phyloP scores from a whole-genome alignment of 2,888 invertebrate genomes.

The Papilio elwesi region DNA sequence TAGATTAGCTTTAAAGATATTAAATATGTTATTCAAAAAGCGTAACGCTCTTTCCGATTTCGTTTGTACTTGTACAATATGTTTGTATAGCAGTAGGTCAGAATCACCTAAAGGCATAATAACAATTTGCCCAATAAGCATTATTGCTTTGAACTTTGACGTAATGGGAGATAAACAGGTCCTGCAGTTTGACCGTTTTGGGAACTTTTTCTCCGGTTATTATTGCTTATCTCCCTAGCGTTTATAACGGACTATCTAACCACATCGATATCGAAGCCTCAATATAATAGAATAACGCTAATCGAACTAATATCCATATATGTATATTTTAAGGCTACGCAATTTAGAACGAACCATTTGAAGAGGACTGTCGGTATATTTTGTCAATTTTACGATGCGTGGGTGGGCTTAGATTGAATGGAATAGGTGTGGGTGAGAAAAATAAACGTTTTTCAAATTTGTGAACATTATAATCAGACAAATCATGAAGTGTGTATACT shows the following conservation, averaged over 20 bases:
- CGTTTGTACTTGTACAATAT: no score
- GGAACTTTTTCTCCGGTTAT: neutral
- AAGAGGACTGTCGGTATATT: conserved; percentile 56
- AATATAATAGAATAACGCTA: conserved; percentile 16
- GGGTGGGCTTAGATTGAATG: conserved; percentile 25
- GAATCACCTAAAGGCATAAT: no score
- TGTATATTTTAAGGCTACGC: conserved; percentile 53
- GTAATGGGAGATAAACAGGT: no score
- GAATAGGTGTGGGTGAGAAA: conserved; percentile 18
- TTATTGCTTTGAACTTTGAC: no score
- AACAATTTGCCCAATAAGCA: no score
- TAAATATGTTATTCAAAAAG: no score
- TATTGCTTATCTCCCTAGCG: neutral
- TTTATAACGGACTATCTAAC: neutral
- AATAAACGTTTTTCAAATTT: conserved; percentile 13
- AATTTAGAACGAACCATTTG: conserved; percentile 53
- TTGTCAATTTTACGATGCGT: conserved; percentile 52
- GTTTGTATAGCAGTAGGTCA: no score
- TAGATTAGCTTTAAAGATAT: no score
- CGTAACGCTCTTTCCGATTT: no score
- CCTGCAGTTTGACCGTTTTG: no score
- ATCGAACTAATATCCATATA: conserved; percentile 54
- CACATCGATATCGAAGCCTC: neutral
- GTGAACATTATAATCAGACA: neutral
- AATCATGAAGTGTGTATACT: neutral